Base-by-base conservation (phyloP, 2,888 invertebrate species). In the Chirona hameri region DNA sequence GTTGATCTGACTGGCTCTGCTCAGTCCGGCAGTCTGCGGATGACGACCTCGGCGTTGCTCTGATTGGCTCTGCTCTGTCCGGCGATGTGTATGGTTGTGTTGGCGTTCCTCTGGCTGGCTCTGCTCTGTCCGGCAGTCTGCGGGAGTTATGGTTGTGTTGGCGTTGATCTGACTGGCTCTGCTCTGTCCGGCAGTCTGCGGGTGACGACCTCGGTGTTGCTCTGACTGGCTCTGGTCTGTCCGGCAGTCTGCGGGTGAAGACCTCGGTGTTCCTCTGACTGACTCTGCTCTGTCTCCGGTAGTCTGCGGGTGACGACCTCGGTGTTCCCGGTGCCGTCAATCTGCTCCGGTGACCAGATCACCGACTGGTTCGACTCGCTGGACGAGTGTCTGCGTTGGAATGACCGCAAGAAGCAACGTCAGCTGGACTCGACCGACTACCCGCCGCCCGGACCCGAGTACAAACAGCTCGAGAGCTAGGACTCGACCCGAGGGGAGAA, bases 331-430 rank as follows among this genome's bases (percentile, higher is more conserved):
- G 95, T 98, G 84, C 98, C 98, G 12, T 96, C 97, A 84, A 96
- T 98, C 87, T 98, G 98, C 88, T 93, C 96, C 0, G 94, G 95
- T 86, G 97, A 98, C 88, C 98, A 98, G 89, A 97, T 98, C 86
- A 93, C 95, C 18, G 98, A 98, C 88, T 98, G 98, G 98, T 98
- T 98, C 88, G 97, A 96, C 87, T 96, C 97, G 0, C 89, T 98
- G 85, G 98, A 95, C 14, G 97, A 97, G 87, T 98, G 98, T 88
- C 91, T 98, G 39, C 98, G 98, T 87, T 98, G 98, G 98, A 98
- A 98, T 89, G 97, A 98, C 3, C 91, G 98, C n/a, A 96, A 97
- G 89, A 92, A 93, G 86, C 98, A 98, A 89, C 39, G 81, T 12
- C 79, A 79, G 48, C 79, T 79, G 48, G 79, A 79, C 27, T 12